Evolutionary conservation across 2,797 vertebrate genomes (phyloP).

Genomic region (Emys orbicularis): DNA sequence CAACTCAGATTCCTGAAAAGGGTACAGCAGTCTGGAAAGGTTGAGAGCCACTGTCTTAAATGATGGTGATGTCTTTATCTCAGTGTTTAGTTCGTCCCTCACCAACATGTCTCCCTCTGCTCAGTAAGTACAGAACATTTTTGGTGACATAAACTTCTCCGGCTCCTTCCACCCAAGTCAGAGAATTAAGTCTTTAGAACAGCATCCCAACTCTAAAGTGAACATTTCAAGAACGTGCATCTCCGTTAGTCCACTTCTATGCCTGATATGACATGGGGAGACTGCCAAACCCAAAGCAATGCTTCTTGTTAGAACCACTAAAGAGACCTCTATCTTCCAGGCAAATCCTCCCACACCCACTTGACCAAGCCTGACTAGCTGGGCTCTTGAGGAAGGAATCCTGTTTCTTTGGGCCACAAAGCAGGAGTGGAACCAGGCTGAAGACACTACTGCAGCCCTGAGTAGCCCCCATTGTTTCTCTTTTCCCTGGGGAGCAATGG

Average conservation of each 20-base stretch:
- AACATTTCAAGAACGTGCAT: rapidly evolving
- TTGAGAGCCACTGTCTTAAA: not conserved
- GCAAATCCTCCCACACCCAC: not conserved
- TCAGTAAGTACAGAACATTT: not conserved
- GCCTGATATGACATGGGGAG: rapidly evolving
- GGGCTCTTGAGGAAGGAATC: not conserved
- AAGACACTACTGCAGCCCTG: not conserved
- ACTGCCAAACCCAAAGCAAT: too few relatives aligned
- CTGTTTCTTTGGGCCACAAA: not conserved
- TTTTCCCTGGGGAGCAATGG: not conserved
- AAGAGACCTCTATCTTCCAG: not conserved
- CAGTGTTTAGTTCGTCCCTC: not conserved
- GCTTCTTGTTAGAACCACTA: not conserved
- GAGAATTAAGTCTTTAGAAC: rapidly evolving
- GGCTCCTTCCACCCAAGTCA: not conserved
- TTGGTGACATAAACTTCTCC: not conserved
- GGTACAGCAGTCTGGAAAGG: too few relatives aligned
- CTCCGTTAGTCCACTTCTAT: not conserved
- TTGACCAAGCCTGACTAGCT: not conserved
- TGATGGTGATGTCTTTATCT: not conserved
- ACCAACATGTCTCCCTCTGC: rapidly evolving
- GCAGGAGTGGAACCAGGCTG: not conserved
- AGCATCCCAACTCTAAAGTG: not conserved
- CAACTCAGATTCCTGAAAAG: too few relatives aligned
- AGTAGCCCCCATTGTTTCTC: not conserved